Base-by-base conservation (phyloP, 2,888 invertebrate species). In the Coleophora flavipennella region DNA sequence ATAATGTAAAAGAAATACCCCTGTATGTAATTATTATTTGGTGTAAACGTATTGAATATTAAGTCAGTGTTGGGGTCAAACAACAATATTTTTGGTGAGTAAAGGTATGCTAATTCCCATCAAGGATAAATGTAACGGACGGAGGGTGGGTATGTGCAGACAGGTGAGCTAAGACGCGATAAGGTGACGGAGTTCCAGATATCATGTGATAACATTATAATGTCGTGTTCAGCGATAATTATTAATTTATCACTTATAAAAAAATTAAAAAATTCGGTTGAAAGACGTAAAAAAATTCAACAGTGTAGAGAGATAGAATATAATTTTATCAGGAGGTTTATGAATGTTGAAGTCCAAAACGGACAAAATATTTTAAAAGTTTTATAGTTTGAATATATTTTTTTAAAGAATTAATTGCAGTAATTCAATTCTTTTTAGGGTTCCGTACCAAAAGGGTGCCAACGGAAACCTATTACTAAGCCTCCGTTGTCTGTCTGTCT, bases 21-120 rank as follows among this genome's bases (percentile, higher is more conserved):
- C 50, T 33, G 69, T 79, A 79, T 33, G 69, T 79, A 79, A 77
- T 83, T 77, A 81, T 76, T 72, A 76, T 81, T 81, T 75, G 72
- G 80, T 80, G 76, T 74, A 78, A 80, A 78, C 63, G 78, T 78
- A 83, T 79, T 74, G 78, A 77, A 78, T 77, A 75, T 76, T 76
- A 72, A 72, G 62, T 55, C 55, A 48, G 59, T 64, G 67, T 68
- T 62, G 67, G 72, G 72, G 71, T 62, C 59, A 64, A 67, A 65
- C 59, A 59, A 61, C 66, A 67, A 71, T 70, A 61, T 73, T 75
- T 77, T 75, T 74, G 71, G 69, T n/a, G 28, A 26, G 35, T 32
- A 36, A 41, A 37, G 35, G 38, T 42, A 42, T 42, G 41, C 41
- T 39, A 42, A 42, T 42, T 13, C 32, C 48, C n/a, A n/a, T 20